Evolutionary conservation across 92 coral and sea anemone genomes (phyloP).

Genomic region (Anthopleura xanthogrammica): DNA sequence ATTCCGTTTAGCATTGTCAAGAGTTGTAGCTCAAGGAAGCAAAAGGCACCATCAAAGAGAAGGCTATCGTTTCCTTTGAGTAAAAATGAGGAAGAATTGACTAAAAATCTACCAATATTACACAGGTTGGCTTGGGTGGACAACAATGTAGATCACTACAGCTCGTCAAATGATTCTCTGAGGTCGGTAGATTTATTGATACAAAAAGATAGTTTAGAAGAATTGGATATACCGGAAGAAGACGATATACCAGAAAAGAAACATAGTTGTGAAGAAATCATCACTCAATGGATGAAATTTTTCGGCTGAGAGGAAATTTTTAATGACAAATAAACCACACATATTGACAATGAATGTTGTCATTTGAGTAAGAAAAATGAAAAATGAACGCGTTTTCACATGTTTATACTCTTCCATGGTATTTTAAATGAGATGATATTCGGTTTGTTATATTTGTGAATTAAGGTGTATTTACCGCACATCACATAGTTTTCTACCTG

Average conservation of each 20-base stretch:
- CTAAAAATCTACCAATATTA: background rate
- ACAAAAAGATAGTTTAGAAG: background rate
- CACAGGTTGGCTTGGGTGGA: background rate
- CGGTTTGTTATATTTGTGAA: background rate
- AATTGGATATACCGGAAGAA: background rate
- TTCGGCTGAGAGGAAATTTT: conserved; percentile 12
- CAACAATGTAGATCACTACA: background rate
- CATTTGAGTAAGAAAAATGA: too few relatives aligned
- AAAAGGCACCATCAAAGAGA: conserved; percentile 9
- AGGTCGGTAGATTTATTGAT: background rate
- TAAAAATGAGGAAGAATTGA: conserved; percentile 5
- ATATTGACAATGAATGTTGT: background rate
- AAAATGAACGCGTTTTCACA: background rate
- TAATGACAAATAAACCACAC: too few relatives aligned
- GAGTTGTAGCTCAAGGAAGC: background rate
- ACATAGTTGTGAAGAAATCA: conserved; percentile 21
- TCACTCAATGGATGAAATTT: conserved; percentile 34
- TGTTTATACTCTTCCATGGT: background rate
- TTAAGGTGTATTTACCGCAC: background rate
- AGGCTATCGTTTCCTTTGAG: conserved; percentile 23
- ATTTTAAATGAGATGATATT: background rate
- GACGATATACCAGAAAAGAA: conserved; percentile 3
- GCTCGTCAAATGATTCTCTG: background rate
- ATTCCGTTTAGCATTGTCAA: conserved; percentile 23
- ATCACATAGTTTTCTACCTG: background rate